These are phyloP conservation scores for Rhodophaea formosa DNA, from an alignment of 2,888 invertebrate genomes.

Conservation along the genomic window DNA sequence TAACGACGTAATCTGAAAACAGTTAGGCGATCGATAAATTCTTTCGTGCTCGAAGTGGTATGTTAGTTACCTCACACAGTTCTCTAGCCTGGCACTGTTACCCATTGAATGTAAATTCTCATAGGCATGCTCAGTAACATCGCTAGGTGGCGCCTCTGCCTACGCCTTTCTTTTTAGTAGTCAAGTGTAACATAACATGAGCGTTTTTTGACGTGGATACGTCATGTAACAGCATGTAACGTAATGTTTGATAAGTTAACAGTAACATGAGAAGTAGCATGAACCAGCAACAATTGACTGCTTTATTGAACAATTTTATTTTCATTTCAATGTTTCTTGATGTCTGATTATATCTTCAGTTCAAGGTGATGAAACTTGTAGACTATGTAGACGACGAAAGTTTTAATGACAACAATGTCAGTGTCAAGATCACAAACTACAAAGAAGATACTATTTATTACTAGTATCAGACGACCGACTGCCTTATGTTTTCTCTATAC, in stretches of 20 bases:
- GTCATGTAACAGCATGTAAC: conserved; percentile 8
- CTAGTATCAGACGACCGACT: no score
- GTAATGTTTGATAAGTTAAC: conserved; percentile 20
- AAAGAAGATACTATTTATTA: no score
- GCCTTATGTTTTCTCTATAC: no score
- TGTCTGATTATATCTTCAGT: not conserved
- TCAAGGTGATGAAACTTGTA: no score
- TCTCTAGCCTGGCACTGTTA: conserved; percentile 36
- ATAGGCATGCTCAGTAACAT: conserved; percentile 29
- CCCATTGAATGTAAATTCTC: conserved; percentile 52
- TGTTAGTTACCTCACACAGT: conserved; percentile 8
- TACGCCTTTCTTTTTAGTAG: not conserved
- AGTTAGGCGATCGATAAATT: conserved; percentile 12
- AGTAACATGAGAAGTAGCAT: conserved; percentile 3
- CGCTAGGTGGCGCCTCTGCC: not conserved
- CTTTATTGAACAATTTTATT: not conserved
- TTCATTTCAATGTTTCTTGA: not conserved
- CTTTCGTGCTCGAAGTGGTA: conserved; percentile 9
- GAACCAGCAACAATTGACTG: not conserved
- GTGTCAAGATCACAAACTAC: no score
- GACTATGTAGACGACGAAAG: no score
- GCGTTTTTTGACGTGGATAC: not conserved
- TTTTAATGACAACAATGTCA: no score
- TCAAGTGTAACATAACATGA: not conserved
- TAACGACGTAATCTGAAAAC: conserved; percentile 10